Conservation (phyloP, 2,888 invertebrate genomes). For the Hydriomena furcata region DNA sequence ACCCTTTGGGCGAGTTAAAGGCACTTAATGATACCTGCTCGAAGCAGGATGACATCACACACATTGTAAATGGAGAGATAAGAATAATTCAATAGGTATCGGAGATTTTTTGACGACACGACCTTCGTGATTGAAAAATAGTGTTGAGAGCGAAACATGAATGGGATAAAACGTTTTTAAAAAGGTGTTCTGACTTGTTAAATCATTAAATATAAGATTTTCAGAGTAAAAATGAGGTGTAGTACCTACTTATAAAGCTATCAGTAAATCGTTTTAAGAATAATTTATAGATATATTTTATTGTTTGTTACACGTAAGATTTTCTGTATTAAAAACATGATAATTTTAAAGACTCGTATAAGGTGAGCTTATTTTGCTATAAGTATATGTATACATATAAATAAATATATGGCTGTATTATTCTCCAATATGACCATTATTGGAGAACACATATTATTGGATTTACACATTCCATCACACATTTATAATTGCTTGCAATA, state of each 20-base stretch:
- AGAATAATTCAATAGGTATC: conserved; percentile 62
- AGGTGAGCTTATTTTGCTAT: too few species aligned
- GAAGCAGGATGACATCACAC: conserved; percentile 63
- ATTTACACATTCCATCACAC: conserved; percentile 37
- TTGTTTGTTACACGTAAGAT: too few species aligned
- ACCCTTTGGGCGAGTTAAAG: conserved; percentile 46
- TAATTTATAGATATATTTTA: too few species aligned
- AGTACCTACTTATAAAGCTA: too few species aligned
- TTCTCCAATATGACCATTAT: conserved; percentile 5
- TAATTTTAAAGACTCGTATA: too few species aligned
- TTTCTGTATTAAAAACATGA: too few species aligned
- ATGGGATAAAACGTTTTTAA: conserved; percentile 19
- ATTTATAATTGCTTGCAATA: conserved; percentile 45
- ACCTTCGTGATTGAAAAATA: conserved; percentile 43
- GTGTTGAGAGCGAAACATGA: conserved; percentile 23
- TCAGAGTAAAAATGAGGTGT: too few species aligned
- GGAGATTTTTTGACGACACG: conserved; percentile 55
- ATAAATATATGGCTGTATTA: too few species aligned
- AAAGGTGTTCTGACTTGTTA: conserved; percentile 5
- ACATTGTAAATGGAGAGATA: conserved; percentile 66
- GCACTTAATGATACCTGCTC: conserved; percentile 68
- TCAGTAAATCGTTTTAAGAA: too few species aligned
- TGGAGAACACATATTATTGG: conserved; percentile 5
- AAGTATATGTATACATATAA: too few species aligned
- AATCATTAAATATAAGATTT: too few species aligned